Percentiles rank a stretch among this genome's conserved stretches.
Evolutionary conservation across 2,113 vertebrate species (phyloP).

Genomic region (Collichthys lucidus): DNA sequence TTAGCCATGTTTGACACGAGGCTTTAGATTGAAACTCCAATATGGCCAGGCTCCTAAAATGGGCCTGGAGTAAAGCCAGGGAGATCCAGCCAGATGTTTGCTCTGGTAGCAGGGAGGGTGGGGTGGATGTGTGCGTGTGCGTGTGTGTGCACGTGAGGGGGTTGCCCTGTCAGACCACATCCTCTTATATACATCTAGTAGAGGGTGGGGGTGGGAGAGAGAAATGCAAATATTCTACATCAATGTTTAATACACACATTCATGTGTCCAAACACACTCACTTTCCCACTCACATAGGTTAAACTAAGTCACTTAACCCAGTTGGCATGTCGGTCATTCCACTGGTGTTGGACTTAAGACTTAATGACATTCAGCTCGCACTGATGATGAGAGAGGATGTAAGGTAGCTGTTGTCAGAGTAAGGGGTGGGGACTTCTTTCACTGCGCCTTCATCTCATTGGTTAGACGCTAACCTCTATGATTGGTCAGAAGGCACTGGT

Average conservation of each 20-base stretch:
- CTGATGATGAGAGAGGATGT: constrained; percentile 23
- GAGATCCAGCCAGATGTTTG: constrained; percentile 67
- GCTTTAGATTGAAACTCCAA: constrained; percentile 66
- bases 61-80: constrained; percentile 24
- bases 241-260: constrained; percentile 23
- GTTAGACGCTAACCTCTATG: constrained; percentile 42
- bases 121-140: too few species aligned
- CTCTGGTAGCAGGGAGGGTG: not conserved
- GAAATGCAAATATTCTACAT: constrained; percentile 41
- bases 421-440: constrained; percentile 33
- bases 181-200: constrained; percentile 4
- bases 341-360: not conserved
- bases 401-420: not conserved
- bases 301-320: constrained; percentile 38
- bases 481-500: constrained; percentile 72
- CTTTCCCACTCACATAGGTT: not conserved
- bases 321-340: not conserved
- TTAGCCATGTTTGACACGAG: constrained; percentile 5
- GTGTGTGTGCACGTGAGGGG: not conserved
- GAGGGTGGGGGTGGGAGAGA: not conserved
- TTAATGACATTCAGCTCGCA: constrained; percentile 10
- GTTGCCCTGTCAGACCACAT: constrained; percentile 20
- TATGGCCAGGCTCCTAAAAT: constrained; percentile 46
- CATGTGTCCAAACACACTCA: not conserved
- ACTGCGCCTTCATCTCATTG: constrained; percentile 58